phyloP scores from a whole-genome alignment of 2,113 vertebrate genomes.

The Phaethornis superciliosus region DNA sequence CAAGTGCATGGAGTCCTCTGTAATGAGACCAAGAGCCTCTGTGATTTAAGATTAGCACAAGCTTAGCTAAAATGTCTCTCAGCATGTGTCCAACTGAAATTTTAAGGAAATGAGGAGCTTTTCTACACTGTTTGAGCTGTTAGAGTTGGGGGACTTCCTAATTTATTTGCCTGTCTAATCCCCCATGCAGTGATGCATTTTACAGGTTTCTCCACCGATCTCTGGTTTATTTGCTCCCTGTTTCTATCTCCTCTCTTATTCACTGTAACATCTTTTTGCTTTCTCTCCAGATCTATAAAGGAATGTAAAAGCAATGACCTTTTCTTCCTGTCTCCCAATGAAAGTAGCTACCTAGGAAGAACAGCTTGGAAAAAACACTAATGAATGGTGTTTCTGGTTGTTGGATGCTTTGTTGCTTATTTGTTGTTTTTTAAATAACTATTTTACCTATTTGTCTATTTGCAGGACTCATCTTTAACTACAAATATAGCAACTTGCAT shows the following conservation, averaged over 20 bases:
- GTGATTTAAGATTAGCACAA: neutral
- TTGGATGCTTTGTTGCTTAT: accelerated
- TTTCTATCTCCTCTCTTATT: neutral
- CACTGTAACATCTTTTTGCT: neutral
- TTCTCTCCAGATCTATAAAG: neutral
- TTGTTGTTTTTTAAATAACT: no score
- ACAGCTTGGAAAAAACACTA: neutral
- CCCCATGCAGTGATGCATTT: neutral
- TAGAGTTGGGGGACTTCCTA: neutral
- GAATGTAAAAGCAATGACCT: neutral
- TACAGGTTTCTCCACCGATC: neutral
- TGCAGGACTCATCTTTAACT: no score
- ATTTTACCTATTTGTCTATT: no score
- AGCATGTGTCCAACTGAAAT: neutral
- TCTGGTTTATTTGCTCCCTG: neutral
- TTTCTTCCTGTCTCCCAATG: neutral
- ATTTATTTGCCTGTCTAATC: neutral
- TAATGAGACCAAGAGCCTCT: neutral
- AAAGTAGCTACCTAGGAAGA: neutral
- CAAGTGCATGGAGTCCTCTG: neutral
- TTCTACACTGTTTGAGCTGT: neutral
- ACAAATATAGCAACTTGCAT: no score
- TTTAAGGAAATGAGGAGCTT: neutral
- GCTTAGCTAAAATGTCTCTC: neutral
- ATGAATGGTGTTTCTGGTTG: neutral